phyloP scores from a whole-genome alignment of 2,888 invertebrate genomes.

The Mythimna albipuncta region DNA sequence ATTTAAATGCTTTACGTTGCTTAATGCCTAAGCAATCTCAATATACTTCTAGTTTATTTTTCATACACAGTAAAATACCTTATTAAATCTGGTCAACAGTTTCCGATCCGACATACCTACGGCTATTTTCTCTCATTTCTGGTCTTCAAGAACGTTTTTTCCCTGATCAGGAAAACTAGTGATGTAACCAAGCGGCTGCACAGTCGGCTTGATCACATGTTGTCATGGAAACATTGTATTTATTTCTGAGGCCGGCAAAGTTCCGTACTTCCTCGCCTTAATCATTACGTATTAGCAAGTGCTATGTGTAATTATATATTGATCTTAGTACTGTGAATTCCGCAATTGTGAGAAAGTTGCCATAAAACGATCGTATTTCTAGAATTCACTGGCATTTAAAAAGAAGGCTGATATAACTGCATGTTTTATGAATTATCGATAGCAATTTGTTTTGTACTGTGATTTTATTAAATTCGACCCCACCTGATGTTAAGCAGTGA shows the following conservation, averaged over 20 bases:
- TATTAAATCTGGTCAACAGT: not conserved
- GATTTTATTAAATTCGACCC: too few relatives aligned
- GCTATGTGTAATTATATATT: not conserved
- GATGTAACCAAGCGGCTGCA: conserved; percentile 9
- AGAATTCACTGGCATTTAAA: not conserved
- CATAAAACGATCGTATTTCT: not conserved
- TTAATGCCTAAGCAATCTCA: too few relatives aligned
- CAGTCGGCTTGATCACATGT: conserved; percentile 4
- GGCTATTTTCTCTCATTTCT: conserved; percentile 25
- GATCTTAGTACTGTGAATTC: not conserved
- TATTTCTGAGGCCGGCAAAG: conserved; percentile 18
- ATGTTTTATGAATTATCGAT: too few relatives aligned
- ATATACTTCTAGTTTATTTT: too few relatives aligned
- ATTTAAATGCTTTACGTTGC: too few relatives aligned
- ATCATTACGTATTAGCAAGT: not conserved
- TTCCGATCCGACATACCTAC: conserved; percentile 9
- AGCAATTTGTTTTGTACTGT: too few relatives aligned
- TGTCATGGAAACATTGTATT: conserved; percentile 34
- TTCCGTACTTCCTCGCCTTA: conserved; percentile 13
- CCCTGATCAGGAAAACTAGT: conserved; percentile 43
- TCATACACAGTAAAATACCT: not conserved
- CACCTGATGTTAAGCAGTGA: too few relatives aligned
- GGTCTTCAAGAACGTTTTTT: conserved; percentile 18
- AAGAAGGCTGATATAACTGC: too few relatives aligned
- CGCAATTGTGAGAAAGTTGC: not conserved